A percentile compares a stretch with the other conserved stretches of the same genome.
Conservation (phyloP, 1,140 invertebrate species). For the Prorops nasuta region DNA sequence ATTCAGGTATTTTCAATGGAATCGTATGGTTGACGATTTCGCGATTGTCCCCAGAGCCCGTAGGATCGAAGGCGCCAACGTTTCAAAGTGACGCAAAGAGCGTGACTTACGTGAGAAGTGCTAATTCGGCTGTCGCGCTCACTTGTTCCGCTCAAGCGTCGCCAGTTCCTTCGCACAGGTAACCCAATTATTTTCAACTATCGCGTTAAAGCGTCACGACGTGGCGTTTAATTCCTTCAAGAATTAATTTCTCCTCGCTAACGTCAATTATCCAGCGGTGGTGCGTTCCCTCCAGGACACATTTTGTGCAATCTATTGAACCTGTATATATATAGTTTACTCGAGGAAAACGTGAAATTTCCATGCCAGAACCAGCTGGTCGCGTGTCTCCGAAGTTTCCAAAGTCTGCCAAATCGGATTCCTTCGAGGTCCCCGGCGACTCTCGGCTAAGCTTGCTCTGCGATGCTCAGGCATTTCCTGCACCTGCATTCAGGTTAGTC, state of each 20-base stretch:
- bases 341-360: no score
- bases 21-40: background rate
- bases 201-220: background rate
- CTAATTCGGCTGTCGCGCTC: conserved; percentile 45
- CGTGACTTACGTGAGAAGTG: conserved; percentile 58
- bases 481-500: conserved; percentile 46
- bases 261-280: conserved; percentile 10
- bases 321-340: no score
- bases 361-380: conserved; percentile 60
- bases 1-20: conserved; percentile 58
- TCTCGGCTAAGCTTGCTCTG: conserved; percentile 59
- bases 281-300: conserved; percentile 5
- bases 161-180: conserved; percentile 59
- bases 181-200: conserved; percentile 19
- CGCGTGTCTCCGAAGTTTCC: conserved; percentile 62
- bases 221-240: no score
- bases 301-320: no score
- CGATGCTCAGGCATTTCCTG: conserved; percentile 65
- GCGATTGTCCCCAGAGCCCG: conserved; percentile 60
- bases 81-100: conserved; percentile 68
- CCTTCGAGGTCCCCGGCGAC: conserved; percentile 27
- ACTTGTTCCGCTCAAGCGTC: conserved; percentile 61
- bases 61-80: conserved; percentile 67
- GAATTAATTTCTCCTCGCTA: no score
- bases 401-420: conserved; percentile 41